Conservation (phyloP, 2,888 invertebrate genomes). For the Pinctada fucata region DNA sequence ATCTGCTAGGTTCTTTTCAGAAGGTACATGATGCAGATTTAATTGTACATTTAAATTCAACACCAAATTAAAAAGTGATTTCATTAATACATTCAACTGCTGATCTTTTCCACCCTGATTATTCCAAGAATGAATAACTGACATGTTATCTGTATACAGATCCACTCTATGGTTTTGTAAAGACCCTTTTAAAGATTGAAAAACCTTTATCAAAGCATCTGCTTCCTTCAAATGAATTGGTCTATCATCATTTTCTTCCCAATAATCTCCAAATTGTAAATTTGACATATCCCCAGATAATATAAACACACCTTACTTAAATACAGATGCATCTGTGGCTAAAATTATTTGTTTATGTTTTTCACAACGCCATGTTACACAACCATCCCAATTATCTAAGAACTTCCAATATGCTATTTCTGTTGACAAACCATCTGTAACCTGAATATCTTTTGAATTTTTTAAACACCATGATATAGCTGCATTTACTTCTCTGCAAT, state of each 20-base stretch:
- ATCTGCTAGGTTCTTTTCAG: slow-evolving; percentile 27
- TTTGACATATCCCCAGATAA: neutral
- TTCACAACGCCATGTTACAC: slow-evolving; percentile 28
- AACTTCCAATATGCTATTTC: slow-evolving; percentile 36
- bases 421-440: slow-evolving; percentile 1
- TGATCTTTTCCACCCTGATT: slow-evolving; percentile 10
- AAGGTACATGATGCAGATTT: slow-evolving; percentile 32
- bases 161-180: slow-evolving; percentile 28
- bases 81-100: slow-evolving; percentile 14
- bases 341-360: slow-evolving; percentile 21
- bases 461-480: too few relatives aligned
- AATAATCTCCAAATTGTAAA: slow-evolving; percentile 24
- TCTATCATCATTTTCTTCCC: slow-evolving; percentile 14
- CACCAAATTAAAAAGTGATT: neutral
- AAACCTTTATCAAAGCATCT: slow-evolving; percentile 14
- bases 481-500: too few relatives aligned
- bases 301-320: slow-evolving; percentile 20
- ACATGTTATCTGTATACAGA: slow-evolving; percentile 19
- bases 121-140: slow-evolving; percentile 19
- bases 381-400: slow-evolving; percentile 26
- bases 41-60: slow-evolving; percentile 30
- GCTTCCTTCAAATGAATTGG: slow-evolving; percentile 28
- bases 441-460: too few relatives aligned
- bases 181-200: neutral
- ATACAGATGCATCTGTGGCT: slow-evolving; percentile 19